Evolutionary conservation across 1,140 invertebrate species (phyloP).

Genomic region (Luehdorfia chinensis): DNA sequence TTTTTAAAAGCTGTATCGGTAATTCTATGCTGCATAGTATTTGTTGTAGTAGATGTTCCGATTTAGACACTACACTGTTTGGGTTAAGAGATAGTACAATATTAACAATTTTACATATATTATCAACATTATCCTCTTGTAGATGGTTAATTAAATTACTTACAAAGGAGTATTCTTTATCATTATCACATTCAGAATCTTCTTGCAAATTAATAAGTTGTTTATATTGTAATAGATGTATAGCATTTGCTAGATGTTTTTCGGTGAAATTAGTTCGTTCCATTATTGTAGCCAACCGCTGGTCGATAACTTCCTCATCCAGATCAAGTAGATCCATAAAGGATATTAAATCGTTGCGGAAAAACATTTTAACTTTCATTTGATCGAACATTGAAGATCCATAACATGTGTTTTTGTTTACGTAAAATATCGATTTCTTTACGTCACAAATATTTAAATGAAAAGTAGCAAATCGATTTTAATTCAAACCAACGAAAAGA

Average conservation of each 20-base stretch:
- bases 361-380: conserved; percentile 26
- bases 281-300: conserved; percentile 44
- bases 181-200: conserved; percentile 50
- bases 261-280: conserved; percentile 30
- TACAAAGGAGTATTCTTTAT: conserved; percentile 46
- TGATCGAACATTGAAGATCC: neutral
- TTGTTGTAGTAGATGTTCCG: conserved; percentile 65
- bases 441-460: no score
- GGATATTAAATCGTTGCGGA: conserved; percentile 36
- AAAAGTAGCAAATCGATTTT: no score
- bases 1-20: conserved; percentile 8
- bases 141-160: conserved; percentile 42
- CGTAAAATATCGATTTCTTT: conserved; percentile 1
- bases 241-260: conserved; percentile 41
- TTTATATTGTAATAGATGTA: conserved; percentile 56
- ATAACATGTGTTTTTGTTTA: conserved; percentile 2
- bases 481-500: no score
- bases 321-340: conserved; percentile 63
- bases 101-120: conserved; percentile 44
- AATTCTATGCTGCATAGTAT: conserved; percentile 40
- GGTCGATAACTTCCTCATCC: conserved; percentile 56
- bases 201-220: conserved; percentile 54
- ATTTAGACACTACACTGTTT: conserved; percentile 41
- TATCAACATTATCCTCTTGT: conserved; percentile 38
- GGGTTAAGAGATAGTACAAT: conserved; percentile 43